Evolutionary conservation across 1,140 invertebrate species (phyloP), one percentile per base, ranked within the genome.

Genomic region (Neelides sp.): DNA sequence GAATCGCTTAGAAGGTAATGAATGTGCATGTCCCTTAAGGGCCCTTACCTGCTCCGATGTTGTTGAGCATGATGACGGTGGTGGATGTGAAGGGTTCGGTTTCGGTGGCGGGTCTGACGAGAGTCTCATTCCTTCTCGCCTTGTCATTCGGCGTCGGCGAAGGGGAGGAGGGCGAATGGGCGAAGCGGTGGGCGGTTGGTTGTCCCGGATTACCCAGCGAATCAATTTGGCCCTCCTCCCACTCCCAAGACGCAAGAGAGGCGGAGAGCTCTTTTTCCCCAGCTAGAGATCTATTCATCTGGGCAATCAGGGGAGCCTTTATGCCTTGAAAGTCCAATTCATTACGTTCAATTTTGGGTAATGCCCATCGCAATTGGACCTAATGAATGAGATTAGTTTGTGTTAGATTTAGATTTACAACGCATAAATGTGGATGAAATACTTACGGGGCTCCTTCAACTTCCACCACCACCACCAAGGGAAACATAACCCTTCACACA

Each of bases 311-410:
- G 58, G n/a, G 52, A 55, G 54, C 53, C 53, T 59, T 55, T 56
- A 59, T 55, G 53, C 48, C 37, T 57, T 56, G 49, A 61, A 60
- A 60, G 54, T 57, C 58, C 59, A 61, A 57, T 61, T 61, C 59
- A 61, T 61, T 57, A 61, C 41, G 55, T 54, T 53, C 59, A 61
- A 61, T 61, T 61, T 57, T 50, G 50, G 52, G 40, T 61, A 57
- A 61, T 57, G 52, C 55, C 47, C 46, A 50, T 60, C 54, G 57
- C 58, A 60, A 60, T 60, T 60, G 58, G 58, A 57, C 53, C 55
- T 57, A 61, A 61, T 61, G 55, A 61, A 61, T 57, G 59, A 61
- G 55, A 61, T 61, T 61, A 61, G 58, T 60, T 61, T 53, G 52
- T 57, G 52, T 57, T 57, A 57, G 55, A 57, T 57, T 61, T 61